Percentiles rank a stretch among this genome's conserved stretches.
phyloP scores from a whole-genome alignment of 2,113 vertebrate species.

The Lamprotornis superbus region DNA sequence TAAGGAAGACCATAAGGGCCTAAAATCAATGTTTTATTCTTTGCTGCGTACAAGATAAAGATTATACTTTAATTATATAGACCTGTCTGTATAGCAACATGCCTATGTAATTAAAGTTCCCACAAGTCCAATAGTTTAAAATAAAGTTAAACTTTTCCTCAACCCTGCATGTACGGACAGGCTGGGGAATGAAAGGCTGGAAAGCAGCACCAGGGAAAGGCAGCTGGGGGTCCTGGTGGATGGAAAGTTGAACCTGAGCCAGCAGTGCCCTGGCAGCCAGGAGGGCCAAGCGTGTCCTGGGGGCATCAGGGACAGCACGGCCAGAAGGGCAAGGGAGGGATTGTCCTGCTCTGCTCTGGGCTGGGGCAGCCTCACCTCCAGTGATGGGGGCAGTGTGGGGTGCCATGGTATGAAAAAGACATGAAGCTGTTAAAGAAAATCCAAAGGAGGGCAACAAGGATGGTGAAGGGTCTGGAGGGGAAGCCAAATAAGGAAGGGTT shows the following conservation, averaged over 20 bases:
- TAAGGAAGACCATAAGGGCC: neutral
- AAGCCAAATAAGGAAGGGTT: fast-evolving
- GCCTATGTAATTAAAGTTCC: neutral
- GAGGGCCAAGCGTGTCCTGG: neutral
- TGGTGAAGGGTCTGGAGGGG: fast-evolving
- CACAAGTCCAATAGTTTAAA: neutral
- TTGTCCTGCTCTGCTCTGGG: neutral
- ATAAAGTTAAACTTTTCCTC: neutral
- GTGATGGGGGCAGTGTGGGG: neutral
- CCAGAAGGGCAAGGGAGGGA: neutral
- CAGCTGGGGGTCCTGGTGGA: neutral
- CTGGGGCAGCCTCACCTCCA: fast-evolving
- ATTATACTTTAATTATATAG: neutral
- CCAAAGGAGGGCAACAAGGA: fast-evolving
- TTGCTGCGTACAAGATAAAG: neutral
- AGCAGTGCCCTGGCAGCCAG: neutral
- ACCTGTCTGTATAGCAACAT: neutral
- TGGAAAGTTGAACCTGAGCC: neutral
- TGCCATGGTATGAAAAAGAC: fast-evolving
- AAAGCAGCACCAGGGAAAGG: fast-evolving
- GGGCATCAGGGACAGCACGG: neutral
- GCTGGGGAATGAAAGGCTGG: neutral
- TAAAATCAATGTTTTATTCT: neutral
- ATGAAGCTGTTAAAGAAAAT: fast-evolving
- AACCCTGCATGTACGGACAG: too few relatives aligned